phyloP scores from a whole-genome alignment of 2,797 vertebrate genomes.

The Hippoglossus hippoglossus region DNA sequence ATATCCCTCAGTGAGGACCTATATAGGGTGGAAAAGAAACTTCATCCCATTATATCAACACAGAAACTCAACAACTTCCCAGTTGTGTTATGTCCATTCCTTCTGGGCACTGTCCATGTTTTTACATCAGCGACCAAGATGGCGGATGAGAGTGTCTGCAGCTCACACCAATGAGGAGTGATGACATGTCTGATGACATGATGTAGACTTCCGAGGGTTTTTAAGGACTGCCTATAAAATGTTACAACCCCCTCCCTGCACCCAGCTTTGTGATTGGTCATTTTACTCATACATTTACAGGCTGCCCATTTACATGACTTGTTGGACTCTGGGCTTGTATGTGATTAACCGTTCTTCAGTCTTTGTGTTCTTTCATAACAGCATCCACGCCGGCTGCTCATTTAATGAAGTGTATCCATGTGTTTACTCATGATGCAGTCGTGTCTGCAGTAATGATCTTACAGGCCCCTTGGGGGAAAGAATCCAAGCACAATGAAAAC shows the following conservation, averaged over 20 bases:
- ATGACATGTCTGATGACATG: too few relatives aligned
- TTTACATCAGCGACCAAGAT: too few relatives aligned
- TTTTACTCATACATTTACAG: background rate
- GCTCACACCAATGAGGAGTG: too few relatives aligned
- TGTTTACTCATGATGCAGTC: conserved; percentile 67
- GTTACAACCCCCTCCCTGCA: background rate
- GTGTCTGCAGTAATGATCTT: conserved; percentile 78
- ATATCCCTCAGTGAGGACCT: too few relatives aligned
- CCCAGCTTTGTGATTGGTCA: background rate
- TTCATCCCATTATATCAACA: too few relatives aligned
- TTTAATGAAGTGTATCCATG: conserved; percentile 37
- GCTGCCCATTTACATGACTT: background rate
- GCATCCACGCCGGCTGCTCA: conserved; percentile 16
- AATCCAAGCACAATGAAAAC: conserved; percentile 64
- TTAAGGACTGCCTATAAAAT: background rate
- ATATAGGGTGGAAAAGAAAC: too few relatives aligned
- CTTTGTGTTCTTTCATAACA: conserved; percentile 20
- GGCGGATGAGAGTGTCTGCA: too few relatives aligned
- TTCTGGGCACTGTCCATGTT: too few relatives aligned
- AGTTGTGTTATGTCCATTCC: too few relatives aligned
- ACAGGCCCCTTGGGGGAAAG: conserved; percentile 60
- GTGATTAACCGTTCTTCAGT: conserved; percentile 5
- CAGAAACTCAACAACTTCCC: too few relatives aligned
- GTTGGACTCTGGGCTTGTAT: conserved; percentile 5
- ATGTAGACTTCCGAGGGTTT: too few relatives aligned